Conservation (phyloP, 2,797 vertebrate genomes). For the Telmatherina bonti region DNA sequence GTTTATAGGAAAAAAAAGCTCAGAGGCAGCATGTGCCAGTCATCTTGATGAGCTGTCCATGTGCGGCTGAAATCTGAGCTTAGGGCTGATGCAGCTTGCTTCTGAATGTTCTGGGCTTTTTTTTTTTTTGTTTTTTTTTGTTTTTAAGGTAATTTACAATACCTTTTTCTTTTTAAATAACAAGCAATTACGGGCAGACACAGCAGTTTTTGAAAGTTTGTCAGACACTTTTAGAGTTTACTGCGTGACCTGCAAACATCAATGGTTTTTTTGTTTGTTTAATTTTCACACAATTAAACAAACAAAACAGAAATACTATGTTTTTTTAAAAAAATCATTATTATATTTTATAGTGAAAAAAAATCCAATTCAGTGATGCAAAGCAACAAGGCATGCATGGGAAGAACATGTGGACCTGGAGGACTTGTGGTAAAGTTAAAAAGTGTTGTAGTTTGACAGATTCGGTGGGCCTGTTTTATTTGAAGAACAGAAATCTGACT, state of each 20-base stretch:
- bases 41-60: constrained; percentile 19
- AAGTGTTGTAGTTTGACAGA: not conserved
- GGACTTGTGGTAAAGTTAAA: not conserved
- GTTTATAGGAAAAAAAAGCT: constrained; percentile 1
- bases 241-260: not conserved
- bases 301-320: not conserved
- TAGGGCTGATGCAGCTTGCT: not conserved
- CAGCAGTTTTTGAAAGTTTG: not conserved
- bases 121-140: too few relatives aligned
- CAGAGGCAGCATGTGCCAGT: constrained; percentile 11
- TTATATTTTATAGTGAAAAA: not conserved
- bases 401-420: not conserved
- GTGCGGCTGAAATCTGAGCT: too few relatives aligned
- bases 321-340: too few relatives aligned
- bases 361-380: not conserved
- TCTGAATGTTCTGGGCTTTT: too few relatives aligned
- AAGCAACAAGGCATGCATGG: not conserved
- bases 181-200: too few relatives aligned
- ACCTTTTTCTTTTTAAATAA: too few relatives aligned
- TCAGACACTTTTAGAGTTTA: not conserved
- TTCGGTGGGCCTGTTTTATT: not conserved
- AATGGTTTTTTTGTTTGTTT: not conserved
- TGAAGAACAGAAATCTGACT: not conserved
- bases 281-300: not conserved
- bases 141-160: too few relatives aligned